Evolutionary conservation across 1,140 invertebrate species (phyloP).

Genomic region (Temnothorax longispinosus): DNA sequence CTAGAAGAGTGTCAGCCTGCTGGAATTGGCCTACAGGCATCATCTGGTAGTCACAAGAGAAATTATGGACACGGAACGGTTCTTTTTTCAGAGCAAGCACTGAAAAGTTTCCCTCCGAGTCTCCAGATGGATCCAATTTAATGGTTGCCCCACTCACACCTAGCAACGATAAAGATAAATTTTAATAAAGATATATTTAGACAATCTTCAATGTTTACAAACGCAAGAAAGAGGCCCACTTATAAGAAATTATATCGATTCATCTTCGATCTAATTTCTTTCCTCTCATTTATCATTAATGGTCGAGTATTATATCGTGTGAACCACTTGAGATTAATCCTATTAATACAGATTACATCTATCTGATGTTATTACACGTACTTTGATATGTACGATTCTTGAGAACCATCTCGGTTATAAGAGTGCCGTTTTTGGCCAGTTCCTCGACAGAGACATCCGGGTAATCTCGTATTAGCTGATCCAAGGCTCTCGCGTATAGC

Average conservation of each 20-base stretch:
- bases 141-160: constrained; percentile 97
- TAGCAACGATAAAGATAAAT: constrained; percentile 82
- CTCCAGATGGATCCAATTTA: constrained; percentile 95
- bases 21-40: constrained; percentile 93
- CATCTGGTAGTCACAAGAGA: constrained; percentile 91
- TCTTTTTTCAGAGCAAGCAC: constrained; percentile 92
- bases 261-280: neutral
- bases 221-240: neutral
- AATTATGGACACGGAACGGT: constrained; percentile 86
- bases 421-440: constrained; percentile 91
- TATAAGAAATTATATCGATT: neutral
- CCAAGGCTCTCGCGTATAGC: constrained; percentile 95
- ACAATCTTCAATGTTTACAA: neutral
- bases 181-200: neutral
- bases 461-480: constrained; percentile 89
- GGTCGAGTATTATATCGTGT: constrained; percentile 3
- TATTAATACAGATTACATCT: constrained; percentile 41
- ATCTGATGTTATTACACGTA: constrained; percentile 66
- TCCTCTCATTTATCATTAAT: constrained; percentile 7
- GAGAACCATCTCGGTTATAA: constrained; percentile 93
- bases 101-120: constrained; percentile 98
- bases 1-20: constrained; percentile 90
- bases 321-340: constrained; percentile 25
- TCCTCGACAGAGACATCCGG: constrained; percentile 88
- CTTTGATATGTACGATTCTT: constrained; percentile 92